These are phyloP conservation scores for Tetragonisca angustula DNA, from an alignment of 2,888 invertebrate species.

Conservation along the genomic window DNA sequence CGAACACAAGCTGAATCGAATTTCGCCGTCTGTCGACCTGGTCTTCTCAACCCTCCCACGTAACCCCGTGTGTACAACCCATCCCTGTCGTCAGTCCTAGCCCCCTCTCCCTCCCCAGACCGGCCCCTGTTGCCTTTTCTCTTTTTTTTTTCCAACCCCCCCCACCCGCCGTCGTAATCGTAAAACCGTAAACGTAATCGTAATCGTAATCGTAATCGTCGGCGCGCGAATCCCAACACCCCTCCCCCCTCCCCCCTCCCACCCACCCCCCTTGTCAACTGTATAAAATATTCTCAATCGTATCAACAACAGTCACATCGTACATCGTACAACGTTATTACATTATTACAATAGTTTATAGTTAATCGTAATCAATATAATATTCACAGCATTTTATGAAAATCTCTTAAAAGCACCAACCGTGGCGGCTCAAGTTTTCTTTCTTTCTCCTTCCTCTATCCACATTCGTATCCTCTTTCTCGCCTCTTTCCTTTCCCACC, in stretches of 20 bases:
- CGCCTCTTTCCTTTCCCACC: not conserved
- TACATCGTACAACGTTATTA: slow-evolving; percentile 83
- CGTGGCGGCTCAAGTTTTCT: slow-evolving; percentile 75
- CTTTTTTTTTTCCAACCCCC: slow-evolving; percentile 42
- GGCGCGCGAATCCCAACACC: slow-evolving; percentile 69
- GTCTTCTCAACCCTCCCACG: slow-evolving; percentile 29
- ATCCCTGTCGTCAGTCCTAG: slow-evolving; percentile 54
- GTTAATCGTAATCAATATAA: slow-evolving; percentile 82
- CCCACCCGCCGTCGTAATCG: slow-evolving; percentile 40
- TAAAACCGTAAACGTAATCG: slow-evolving; percentile 50
- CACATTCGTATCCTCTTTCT: not conserved
- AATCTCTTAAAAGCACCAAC: slow-evolving; percentile 83
- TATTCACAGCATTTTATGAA: slow-evolving; percentile 84
- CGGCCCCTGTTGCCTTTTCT: slow-evolving; percentile 4
- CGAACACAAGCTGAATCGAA: slow-evolving; percentile 51
- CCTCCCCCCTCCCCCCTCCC: slow-evolving; percentile 20
- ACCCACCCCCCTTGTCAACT: slow-evolving; percentile 78
- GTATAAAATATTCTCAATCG: slow-evolving; percentile 84
- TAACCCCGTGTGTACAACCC: not conserved
- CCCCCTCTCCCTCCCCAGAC: slow-evolving; percentile 53
- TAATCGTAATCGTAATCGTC: slow-evolving; percentile 60
- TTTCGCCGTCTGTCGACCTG: slow-evolving; percentile 52
- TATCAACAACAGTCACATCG: slow-evolving; percentile 84
- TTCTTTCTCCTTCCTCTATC: slow-evolving; percentile 24
- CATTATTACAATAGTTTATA: slow-evolving; percentile 83